These are phyloP conservation scores for Drosophila hawaiiensis DNA, from an alignment of 2,888 invertebrate species.

Conservation along the genomic window DNA sequence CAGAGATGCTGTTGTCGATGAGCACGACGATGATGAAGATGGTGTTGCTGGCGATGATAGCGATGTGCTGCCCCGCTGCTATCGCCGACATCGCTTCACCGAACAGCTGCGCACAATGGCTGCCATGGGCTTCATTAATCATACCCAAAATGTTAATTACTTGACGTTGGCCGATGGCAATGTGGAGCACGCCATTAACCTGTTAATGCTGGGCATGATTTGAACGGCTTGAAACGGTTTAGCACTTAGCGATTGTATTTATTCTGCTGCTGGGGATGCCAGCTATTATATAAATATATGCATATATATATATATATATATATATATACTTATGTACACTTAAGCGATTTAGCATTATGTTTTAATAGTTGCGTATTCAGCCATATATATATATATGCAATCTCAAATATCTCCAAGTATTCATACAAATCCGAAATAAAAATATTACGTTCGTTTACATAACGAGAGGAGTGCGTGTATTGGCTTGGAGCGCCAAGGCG, in stretches of 20 bases:
- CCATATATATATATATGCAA: conserved; percentile 34
- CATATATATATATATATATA: conserved; percentile 35
- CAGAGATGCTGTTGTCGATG: conserved; percentile 49
- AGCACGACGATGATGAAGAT: conserved; percentile 58
- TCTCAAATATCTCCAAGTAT: conserved; percentile 28
- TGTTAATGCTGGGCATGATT: conserved; percentile 88
- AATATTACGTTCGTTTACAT: conserved; percentile 30
- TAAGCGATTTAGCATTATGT: conserved; percentile 56
- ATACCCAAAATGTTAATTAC: conserved; percentile 93
- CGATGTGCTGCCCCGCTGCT: conserved; percentile 77
- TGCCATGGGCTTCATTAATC: conserved; percentile 95
- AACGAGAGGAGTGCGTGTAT: conserved; percentile 39
- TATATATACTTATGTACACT: conserved; percentile 42
- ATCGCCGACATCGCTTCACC: conserved; percentile 84
- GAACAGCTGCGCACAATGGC: conserved; percentile 92
- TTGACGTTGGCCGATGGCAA: conserved; percentile 92
- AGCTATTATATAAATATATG: conserved; percentile 43
- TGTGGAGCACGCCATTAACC: conserved; percentile 95
- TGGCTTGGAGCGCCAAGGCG: conserved; percentile 29
- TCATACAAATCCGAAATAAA: conserved; percentile 37
- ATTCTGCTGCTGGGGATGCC: conserved; percentile 47
- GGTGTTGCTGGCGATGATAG: conserved; percentile 60
- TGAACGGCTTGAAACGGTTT: conserved; percentile 39
- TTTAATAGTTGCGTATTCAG: conserved; percentile 27
- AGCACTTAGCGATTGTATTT: conserved; percentile 53